Evolutionary conservation across 1,140 invertebrate genomes (phyloP), one percentile per base, ranked within the genome.

Genomic region (Andrena cerasifolii): DNA sequence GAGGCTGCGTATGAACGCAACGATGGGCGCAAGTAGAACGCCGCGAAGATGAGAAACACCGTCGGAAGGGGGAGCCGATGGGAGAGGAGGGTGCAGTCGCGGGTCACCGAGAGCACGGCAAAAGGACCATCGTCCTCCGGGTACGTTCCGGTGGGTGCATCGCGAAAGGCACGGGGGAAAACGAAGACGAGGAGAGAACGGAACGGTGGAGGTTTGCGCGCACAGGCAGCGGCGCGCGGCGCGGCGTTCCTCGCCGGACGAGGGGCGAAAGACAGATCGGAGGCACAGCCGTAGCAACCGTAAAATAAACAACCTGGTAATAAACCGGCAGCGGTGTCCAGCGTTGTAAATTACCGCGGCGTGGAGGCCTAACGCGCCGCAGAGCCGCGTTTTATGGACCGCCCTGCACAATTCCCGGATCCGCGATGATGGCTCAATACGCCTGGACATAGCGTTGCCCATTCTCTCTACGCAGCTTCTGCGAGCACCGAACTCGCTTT

Each of bases 281-380:
- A 56, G 24, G 68, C 79, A 82, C 83, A 77, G 84, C 71, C 79
- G 79, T 83, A 87, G 78, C 82, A 87, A 88, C 84, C 80, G 87
- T 90, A 91, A 90, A 90, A 91, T 90, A 90, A 90, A 91, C 88
- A 90, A 88, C 86, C 75, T 74, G 86, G 90, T 88, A 91, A 90
- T 91, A 91, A 91, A 91, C 84, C 86, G 85, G 86, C 87, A 88
- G 89, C 87, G 81, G 86, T 90, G 90, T 91, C 90, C 89, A 86
- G 84, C 80, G 82, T 86, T 87, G 90, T 91, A 91, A 91, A 91
- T 91, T 89, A 89, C 84, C 79, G 76, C 79, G 86, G 73, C 87
- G 80, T 21, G 63, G 84, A 83, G 82, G 65, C 78, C 80, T 86
- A 86, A 87, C 89, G 86, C 83, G 84, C 78, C 84, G 87, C 89